Percentiles rank a stretch among this genome's conserved stretches.
These are phyloP conservation scores for Sceliomorpha sp. DNA, from an alignment of 2,888 invertebrate species.

Conservation along the genomic window DNA sequence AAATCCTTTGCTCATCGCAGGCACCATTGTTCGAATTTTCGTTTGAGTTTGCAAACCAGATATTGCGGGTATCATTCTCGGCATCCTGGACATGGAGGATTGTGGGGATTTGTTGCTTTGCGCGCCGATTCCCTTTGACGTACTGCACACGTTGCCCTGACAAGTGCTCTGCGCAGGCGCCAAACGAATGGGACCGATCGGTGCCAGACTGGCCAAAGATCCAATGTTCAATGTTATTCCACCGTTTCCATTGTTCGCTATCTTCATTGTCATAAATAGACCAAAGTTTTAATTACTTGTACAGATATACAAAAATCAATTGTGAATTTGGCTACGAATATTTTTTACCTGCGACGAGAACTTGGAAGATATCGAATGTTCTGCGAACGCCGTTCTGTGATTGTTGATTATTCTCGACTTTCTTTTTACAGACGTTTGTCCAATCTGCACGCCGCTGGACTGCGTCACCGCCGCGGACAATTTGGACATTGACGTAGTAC, in stretches of 20 bases:
- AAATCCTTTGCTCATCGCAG: slow-evolving; percentile 60
- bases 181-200: slow-evolving; percentile 77
- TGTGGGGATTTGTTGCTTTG: slow-evolving; percentile 38
- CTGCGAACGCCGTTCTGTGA: slow-evolving; percentile 61
- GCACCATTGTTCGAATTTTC: slow-evolving; percentile 67
- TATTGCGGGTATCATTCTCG: slow-evolving; percentile 63
- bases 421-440: slow-evolving; percentile 55
- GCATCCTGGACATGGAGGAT: slow-evolving; percentile 59
- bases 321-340: no score
- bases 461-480: slow-evolving; percentile 52
- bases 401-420: slow-evolving; percentile 63
- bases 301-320: no score
- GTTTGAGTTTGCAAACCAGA: slow-evolving; percentile 57
- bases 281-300: no score
- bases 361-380: no score
- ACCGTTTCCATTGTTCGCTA: slow-evolving; percentile 62
- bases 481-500: slow-evolving; percentile 48
- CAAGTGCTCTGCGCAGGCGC: slow-evolving; percentile 59
- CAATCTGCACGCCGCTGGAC: slow-evolving; percentile 1
- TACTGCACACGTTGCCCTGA: slow-evolving; percentile 10
- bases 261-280: no score
- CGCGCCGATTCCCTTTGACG: slow-evolving; percentile 39
- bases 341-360: no score
- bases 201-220: slow-evolving; percentile 77
- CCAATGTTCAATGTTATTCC: slow-evolving; percentile 80